Evolutionary conservation across 2,888 invertebrate species (phyloP).

Genomic region (Daptonema setosum): DNA sequence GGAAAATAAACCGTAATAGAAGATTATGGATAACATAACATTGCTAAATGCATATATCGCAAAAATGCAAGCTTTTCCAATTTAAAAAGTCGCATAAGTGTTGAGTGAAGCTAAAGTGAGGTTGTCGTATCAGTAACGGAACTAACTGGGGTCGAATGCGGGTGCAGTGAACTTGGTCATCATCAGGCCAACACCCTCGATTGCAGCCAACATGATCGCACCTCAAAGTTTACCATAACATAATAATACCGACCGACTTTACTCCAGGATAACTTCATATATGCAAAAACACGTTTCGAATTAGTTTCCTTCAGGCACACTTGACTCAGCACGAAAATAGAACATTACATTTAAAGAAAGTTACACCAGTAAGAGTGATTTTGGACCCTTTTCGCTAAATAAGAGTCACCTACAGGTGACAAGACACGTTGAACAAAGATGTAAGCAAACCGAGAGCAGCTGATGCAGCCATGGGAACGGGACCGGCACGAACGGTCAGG

Average conservation of each 20-base stretch:
- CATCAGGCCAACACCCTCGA: conserved; percentile 87
- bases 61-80: too few species aligned
- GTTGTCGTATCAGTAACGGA: too few species aligned
- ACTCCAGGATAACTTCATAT: not conserved
- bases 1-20: too few species aligned
- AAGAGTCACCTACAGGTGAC: too few species aligned
- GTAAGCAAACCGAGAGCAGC: conserved; percentile 63
- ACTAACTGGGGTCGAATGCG: not conserved
- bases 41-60: too few species aligned
- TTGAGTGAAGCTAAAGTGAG: too few species aligned
- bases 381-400: too few species aligned
- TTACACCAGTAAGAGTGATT: too few species aligned
- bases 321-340: not conserved
- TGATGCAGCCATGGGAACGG: conserved; percentile 51
- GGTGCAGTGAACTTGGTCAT: conserved; percentile 44
- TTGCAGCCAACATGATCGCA: conserved; percentile 75
- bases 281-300: not conserved
- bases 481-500: conserved; percentile 62
- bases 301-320: not conserved
- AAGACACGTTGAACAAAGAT: too few species aligned
- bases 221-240: conserved; percentile 18
- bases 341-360: not conserved
- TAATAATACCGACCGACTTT: not conserved
- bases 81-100: too few species aligned
- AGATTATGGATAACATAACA: too few species aligned